Evolutionary conservation across 2,888 invertebrate genomes (phyloP).

Genomic region (Apamea anceps): DNA sequence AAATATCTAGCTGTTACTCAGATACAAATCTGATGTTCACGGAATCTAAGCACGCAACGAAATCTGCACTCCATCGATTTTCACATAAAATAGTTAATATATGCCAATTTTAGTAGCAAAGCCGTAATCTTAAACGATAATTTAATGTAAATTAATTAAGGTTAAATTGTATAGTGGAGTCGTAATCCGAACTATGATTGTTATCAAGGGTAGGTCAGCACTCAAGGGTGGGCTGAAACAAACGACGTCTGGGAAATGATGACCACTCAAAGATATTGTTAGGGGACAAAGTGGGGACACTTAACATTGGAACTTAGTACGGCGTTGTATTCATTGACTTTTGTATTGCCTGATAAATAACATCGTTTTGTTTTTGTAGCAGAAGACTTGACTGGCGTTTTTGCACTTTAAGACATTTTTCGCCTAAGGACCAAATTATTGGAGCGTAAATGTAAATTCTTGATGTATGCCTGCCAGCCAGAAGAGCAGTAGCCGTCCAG

Average conservation of each 20-base stretch:
- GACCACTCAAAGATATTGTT: slow-evolving; percentile 58
- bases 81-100: slow-evolving; percentile 38
- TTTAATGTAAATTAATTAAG: slow-evolving; percentile 57
- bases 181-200: slow-evolving; percentile 39
- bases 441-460: background rate
- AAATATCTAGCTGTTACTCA: slow-evolving; percentile 33
- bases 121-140: slow-evolving; percentile 26
- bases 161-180: slow-evolving; percentile 33
- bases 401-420: background rate
- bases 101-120: slow-evolving; percentile 30
- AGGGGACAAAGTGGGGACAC: slow-evolving; percentile 46
- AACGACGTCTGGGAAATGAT: slow-evolving; percentile 51
- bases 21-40: slow-evolving; percentile 46
- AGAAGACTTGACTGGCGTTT: background rate
- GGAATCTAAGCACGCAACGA: slow-evolving; percentile 51
- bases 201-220: slow-evolving; percentile 50
- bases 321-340: slow-evolving; percentile 47
- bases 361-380: background rate
- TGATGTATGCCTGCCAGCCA: background rate
- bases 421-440: background rate
- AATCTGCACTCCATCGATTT: slow-evolving; percentile 58
- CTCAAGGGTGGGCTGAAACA: slow-evolving; percentile 40
- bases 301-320: slow-evolving; percentile 28
- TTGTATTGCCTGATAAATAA: slow-evolving; percentile 22
- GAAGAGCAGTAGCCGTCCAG: background rate